Evolutionary conservation across 2,888 invertebrate genomes (phyloP).

Genomic region (Leptopilina syphax): DNA sequence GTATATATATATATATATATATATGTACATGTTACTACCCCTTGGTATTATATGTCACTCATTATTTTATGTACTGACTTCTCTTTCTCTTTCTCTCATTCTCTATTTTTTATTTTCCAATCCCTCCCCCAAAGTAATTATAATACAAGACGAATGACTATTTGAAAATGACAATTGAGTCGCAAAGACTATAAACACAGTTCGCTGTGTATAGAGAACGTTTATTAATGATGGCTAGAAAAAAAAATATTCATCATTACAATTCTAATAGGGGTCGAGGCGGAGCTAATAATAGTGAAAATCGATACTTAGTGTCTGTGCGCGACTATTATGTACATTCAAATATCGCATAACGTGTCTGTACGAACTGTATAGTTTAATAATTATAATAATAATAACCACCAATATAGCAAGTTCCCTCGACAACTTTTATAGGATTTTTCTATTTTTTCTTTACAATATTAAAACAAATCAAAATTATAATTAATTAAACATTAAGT

Average conservation of each 20-base stretch:
- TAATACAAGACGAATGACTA: not conserved
- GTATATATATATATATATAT: too few relatives aligned
- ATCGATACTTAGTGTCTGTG: slow-evolving; percentile 59
- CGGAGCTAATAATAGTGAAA: slow-evolving; percentile 71
- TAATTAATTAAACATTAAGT: too few relatives aligned
- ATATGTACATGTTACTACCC: not conserved
- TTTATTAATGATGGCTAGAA: slow-evolving; percentile 46
- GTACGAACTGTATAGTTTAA: not conserved
- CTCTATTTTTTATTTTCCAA: too few relatives aligned
- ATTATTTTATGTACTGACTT: slow-evolving; percentile 1
- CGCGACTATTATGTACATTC: not conserved
- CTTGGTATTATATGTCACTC: not conserved
- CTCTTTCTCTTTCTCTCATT: not conserved
- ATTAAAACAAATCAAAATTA: too few relatives aligned
- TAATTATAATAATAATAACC: too few relatives aligned
- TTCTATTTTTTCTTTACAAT: too few relatives aligned
- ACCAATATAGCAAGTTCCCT: too few relatives aligned
- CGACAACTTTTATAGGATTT: too few relatives aligned
- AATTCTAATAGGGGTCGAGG: slow-evolving; percentile 62
- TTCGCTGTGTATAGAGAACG: not conserved
- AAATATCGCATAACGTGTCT: not conserved
- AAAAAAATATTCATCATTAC: slow-evolving; percentile 44
- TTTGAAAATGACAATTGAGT: not conserved
- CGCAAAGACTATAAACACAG: not conserved
- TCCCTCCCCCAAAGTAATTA: not conserved